Evolutionary conservation across 1,140 invertebrate genomes (phyloP), one percentile per base, ranked within the genome.

Genomic region (Micrasema longulum): DNA sequence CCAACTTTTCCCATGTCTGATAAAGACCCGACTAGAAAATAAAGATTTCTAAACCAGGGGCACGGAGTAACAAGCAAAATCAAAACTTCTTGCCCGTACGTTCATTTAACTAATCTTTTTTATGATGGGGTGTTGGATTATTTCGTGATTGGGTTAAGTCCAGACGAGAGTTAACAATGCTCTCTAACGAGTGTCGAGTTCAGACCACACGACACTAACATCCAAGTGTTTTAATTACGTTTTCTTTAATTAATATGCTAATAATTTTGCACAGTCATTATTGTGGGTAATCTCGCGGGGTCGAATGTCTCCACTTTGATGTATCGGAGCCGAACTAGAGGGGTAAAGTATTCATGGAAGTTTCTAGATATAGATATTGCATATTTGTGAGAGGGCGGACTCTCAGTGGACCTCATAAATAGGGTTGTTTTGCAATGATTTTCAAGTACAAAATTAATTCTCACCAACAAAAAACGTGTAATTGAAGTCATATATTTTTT

Each of bases 211-310:
- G 55, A 60, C 55, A 60, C 35, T 16, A 41, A 18, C 43, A 62
- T 55, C 31, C 38, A 47, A 74, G 73, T 75, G 70, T 75, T 75
- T 72, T 75, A 75, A 75, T 75, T 72, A 72, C 74, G 69, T 75
- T 75, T 75, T 84, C 82, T 84, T 84, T 83, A 84, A 84, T 84
- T 83, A 84, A 84, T 84, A 84, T 84, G 82, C 82, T 84, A 84
- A 84, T 84, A 81, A 84, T 84, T 84, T 82, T 82, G 82, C 82
- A 84, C 83, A 83, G 81, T 84, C 82, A 84, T 84, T 82, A 84
- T 84, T 81, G 79, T 76, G 78, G 79, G 81, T 80, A 82, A 82
- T 83, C 81, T 82, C 81, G 79, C 79, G 81, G 78, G 78, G 79
- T 79, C 77, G 77, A 80, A 80, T 83, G 82, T 82, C 81, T 60